Conservation (phyloP, 2,888 invertebrate species). For the Perithous albicinctus region DNA sequence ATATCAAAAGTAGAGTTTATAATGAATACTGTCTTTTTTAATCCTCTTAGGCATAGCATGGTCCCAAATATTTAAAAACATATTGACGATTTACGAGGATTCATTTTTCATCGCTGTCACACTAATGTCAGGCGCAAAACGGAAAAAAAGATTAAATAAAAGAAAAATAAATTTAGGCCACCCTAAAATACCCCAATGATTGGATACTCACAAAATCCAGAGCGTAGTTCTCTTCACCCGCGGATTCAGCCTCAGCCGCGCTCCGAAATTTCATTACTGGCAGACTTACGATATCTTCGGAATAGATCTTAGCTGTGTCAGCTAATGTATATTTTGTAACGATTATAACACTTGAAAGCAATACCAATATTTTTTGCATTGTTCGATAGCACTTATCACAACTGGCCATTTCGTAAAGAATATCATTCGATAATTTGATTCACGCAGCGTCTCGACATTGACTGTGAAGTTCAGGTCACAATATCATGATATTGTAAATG, state of each 20-base stretch:
- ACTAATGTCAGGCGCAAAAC: too few species aligned
- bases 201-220: slow-evolving; percentile 32
- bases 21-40: too few species aligned
- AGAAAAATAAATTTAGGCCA: too few species aligned
- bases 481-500: not conserved
- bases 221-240: slow-evolving; percentile 7
- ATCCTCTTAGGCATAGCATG: too few species aligned
- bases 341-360: not conserved
- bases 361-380: slow-evolving; percentile 6
- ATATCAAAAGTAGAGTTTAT: too few species aligned
- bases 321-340: not conserved
- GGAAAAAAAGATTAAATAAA: too few species aligned
- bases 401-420: slow-evolving; percentile 1
- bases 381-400: not conserved
- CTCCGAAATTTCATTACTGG: slow-evolving; percentile 7
- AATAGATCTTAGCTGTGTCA: not conserved
- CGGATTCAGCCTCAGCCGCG: not conserved
- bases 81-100: too few species aligned
- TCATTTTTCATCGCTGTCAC: too few species aligned
- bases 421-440: not conserved
- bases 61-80: too few species aligned
- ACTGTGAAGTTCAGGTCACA: not conserved
- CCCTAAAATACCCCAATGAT: too few species aligned
- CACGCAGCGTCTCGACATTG: not conserved
- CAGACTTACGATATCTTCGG: not conserved